A percentile compares a stretch with the other conserved stretches of the same genome.
phyloP scores from a whole-genome alignment of 2,888 invertebrate species.

The Drosophila rubida region DNA sequence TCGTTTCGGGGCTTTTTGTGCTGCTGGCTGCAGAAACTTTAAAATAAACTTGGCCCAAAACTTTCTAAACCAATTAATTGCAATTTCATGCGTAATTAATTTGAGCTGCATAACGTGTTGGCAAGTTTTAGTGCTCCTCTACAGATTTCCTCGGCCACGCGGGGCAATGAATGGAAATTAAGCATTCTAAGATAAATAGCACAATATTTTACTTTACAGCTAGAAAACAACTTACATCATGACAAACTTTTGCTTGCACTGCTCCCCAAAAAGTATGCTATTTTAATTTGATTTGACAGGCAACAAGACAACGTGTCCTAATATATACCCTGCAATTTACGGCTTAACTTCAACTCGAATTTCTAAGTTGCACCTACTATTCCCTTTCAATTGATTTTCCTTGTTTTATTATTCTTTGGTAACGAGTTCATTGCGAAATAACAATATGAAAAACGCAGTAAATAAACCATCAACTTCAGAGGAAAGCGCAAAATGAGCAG shows the following conservation, averaged over 20 bases:
- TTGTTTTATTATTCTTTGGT: no score
- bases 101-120: constrained; percentile 78
- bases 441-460: no score
- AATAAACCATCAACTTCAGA: no score
- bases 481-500: no score
- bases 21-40: constrained; percentile 60
- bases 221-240: background rate
- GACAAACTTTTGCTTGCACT: background rate
- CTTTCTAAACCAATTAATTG: constrained; percentile 77
- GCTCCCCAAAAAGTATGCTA: constrained; percentile 1
- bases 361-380: no score
- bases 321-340: background rate
- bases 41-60: constrained; percentile 74
- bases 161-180: constrained; percentile 22
- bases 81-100: constrained; percentile 80
- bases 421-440: no score
- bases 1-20: constrained; percentile 2
- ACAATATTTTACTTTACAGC: constrained; percentile 1
- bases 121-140: constrained; percentile 26
- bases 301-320: background rate
- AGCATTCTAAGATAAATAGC: constrained; percentile 26
- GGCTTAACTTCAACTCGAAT: no score
- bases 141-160: constrained; percentile 6
- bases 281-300: background rate
- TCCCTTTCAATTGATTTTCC: no score